These are phyloP conservation scores for Todus mexicanus DNA, from an alignment of 2,797 vertebrate species.

Conservation along the genomic window DNA sequence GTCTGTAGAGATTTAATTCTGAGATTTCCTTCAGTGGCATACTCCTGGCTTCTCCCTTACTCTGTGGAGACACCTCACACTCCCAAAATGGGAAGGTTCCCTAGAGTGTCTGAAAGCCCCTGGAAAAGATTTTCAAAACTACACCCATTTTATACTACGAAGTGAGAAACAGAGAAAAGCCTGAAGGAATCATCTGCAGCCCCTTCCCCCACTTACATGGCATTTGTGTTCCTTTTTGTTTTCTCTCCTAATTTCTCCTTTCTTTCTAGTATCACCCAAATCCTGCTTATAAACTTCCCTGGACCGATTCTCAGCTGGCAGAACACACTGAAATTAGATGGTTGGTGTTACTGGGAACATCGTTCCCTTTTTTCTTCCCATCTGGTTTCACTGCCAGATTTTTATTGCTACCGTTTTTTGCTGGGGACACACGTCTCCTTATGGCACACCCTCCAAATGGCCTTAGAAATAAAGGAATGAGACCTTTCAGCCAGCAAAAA, in stretches of 20 bases:
- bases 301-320: neutral
- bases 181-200: neutral
- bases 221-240: neutral
- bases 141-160: neutral
- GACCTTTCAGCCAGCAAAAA: slow-evolving; percentile 58
- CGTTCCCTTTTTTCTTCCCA: neutral
- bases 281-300: neutral
- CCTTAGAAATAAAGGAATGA: slow-evolving; percentile 57
- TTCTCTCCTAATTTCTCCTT: neutral
- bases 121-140: neutral
- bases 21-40: neutral
- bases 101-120: neutral
- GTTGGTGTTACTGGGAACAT: neutral
- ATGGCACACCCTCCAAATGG: neutral
- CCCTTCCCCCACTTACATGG: neutral
- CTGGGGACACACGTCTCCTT: neutral
- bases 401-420: slow-evolving; percentile 23
- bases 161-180: neutral
- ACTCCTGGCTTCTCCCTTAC: neutral
- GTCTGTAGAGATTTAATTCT: neutral
- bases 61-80: neutral
- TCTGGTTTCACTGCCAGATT: slow-evolving; percentile 17
- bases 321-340: neutral
- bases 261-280: neutral
- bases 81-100: neutral